Evolutionary conservation across 2,888 invertebrate species (phyloP).

Genomic region (Pollenia griseotomentosa): DNA sequence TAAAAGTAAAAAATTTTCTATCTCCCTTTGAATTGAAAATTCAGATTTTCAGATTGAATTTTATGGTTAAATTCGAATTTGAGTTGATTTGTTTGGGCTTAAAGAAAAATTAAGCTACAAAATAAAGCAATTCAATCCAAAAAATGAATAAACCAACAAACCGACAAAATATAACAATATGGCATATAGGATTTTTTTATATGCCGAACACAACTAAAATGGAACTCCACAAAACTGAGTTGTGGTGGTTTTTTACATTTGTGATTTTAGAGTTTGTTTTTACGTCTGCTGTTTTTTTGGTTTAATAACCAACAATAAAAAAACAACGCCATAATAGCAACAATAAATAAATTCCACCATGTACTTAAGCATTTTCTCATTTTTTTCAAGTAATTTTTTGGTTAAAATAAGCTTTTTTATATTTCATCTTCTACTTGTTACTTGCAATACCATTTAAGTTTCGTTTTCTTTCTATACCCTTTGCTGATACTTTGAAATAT

Average conservation of each 20-base stretch:
- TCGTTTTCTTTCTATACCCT: neutral
- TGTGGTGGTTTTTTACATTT: neutral
- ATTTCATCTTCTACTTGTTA: neutral
- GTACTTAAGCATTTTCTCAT: constrained; percentile 32
- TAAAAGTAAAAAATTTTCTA: constrained; percentile 44
- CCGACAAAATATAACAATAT: constrained; percentile 52
- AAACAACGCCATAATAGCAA: neutral
- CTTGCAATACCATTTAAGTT: neutral
- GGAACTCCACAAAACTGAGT: neutral
- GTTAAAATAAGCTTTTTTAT: constrained; percentile 1
- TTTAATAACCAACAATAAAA: neutral
- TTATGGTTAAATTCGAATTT: neutral
- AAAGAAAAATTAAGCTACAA: neutral
- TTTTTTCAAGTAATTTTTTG: constrained; percentile 11
- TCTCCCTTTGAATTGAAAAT: neutral
- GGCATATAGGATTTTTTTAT: constrained; percentile 52
- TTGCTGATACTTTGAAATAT: neutral
- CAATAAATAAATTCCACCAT: constrained; percentile 9
- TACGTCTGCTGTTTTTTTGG: neutral
- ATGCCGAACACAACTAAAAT: neutral
- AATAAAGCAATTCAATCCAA: constrained; percentile 46
- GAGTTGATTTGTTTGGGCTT: neutral
- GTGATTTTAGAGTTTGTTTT: neutral
- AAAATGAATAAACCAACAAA: constrained; percentile 50
- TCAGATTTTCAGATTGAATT: neutral